Conservation (phyloP, 2,113 vertebrate species). For the Paradisaea rubra region DNA sequence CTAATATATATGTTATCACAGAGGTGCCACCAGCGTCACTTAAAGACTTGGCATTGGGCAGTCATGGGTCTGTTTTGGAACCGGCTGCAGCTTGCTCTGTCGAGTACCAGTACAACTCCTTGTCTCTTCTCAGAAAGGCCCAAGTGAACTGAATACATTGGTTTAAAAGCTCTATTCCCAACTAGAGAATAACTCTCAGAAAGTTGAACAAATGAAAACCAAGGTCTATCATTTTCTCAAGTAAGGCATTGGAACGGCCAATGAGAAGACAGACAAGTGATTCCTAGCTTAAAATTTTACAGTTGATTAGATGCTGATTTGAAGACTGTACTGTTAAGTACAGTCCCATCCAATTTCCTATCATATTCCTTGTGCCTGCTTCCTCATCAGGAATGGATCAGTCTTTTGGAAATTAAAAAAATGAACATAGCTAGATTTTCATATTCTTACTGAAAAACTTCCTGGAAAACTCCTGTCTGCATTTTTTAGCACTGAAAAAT, state of each 20-base stretch:
- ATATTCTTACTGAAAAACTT: neutral
- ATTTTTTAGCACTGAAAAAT: neutral
- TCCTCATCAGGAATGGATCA: neutral
- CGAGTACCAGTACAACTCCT: neutral
- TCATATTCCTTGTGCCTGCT: neutral
- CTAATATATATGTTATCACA: neutral
- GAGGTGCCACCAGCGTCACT: neutral
- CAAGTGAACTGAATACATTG: neutral
- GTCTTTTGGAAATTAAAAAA: neutral
- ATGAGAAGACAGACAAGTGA: neutral
- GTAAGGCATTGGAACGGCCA: neutral
- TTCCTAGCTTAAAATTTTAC: neutral
- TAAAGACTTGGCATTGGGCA: neutral
- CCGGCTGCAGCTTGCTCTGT: neutral
- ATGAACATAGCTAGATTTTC: accelerated
- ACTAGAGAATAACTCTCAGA: neutral
- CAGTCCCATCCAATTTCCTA: neutral
- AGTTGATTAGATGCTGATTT: neutral
- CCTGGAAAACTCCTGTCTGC: neutral
- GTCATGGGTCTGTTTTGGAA: neutral
- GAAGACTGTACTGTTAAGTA: neutral
- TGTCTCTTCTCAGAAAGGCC: neutral
- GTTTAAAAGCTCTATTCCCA: neutral
- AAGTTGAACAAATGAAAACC: neutral
- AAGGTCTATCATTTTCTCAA: neutral